Evolutionary conservation across 2,113 vertebrate genomes (phyloP).

Genomic region (Stercorarius parasiticus): DNA sequence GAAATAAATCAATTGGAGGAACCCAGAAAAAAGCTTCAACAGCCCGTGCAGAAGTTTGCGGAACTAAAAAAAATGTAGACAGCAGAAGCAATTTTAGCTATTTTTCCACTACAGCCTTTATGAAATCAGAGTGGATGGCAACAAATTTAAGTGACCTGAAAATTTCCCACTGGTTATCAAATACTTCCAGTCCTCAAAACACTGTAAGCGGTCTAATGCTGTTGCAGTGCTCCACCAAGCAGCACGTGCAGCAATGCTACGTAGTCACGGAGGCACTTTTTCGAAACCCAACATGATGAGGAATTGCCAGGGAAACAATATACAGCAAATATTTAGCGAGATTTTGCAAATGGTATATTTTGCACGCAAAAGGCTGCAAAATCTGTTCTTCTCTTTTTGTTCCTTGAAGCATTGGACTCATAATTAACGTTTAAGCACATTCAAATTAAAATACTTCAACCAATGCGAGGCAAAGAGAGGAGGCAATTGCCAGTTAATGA

Average conservation of each 20-base stretch:
- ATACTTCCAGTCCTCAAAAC: background rate
- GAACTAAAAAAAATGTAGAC: background rate
- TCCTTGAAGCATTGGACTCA: constrained; percentile 24
- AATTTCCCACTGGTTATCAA: background rate
- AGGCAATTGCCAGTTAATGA: constrained; percentile 40
- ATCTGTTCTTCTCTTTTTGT: background rate
- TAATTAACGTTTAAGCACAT: constrained; percentile 30
- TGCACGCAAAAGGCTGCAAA: background rate
- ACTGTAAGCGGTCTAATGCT: fast-evolving
- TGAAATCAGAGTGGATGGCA: background rate
- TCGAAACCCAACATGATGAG: fast-evolving
- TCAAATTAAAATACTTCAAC: constrained; percentile 32
- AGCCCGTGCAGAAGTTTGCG: background rate
- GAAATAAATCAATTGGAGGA: background rate
- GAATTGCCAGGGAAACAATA: background rate
- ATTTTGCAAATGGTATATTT: background rate
- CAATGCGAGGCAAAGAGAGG: background rate
- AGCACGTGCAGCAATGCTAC: fast-evolving
- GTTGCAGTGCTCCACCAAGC: background rate
- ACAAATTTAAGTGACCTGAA: background rate
- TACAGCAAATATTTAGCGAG: fast-evolving
- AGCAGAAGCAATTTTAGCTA: background rate
- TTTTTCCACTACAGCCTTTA: background rate
- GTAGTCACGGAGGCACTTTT: fast-evolving
- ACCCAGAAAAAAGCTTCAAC: background rate